phyloP scores from a whole-genome alignment of 2,797 vertebrate species.

The Myotis myotis region DNA sequence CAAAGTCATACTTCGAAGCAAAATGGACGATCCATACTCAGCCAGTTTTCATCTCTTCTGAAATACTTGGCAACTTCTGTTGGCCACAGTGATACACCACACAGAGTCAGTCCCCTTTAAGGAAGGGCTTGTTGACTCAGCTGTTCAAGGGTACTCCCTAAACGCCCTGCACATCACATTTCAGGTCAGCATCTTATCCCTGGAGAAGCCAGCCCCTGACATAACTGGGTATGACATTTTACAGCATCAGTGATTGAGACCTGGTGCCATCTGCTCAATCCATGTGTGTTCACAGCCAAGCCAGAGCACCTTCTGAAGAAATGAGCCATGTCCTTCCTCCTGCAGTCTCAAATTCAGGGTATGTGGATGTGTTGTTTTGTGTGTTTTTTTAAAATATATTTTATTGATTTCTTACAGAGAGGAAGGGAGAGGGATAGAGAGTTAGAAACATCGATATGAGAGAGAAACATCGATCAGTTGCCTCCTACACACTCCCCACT shows the following conservation, averaged over 20 bases:
- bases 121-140: not conserved
- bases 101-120: not conserved
- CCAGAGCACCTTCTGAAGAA: not conserved
- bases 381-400: too few relatives aligned
- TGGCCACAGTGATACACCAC: not conserved
- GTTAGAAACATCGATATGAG: too few relatives aligned
- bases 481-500: too few relatives aligned
- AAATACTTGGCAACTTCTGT: not conserved
- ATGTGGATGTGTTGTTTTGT: not conserved
- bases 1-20: not conserved
- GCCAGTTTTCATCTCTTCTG: not conserved
- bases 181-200: not conserved
- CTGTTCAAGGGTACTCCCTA: not conserved
- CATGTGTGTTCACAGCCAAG: not conserved
- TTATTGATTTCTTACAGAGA: too few relatives aligned
- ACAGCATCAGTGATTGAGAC: not conserved
- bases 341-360: not conserved
- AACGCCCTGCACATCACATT: not conserved
- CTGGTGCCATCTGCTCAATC: not conserved
- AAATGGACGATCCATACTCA: not conserved
- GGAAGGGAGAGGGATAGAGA: too few relatives aligned
- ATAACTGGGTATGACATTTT: not conserved
- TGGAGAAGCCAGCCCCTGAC: not conserved
- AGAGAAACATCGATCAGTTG: too few relatives aligned
- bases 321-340: not conserved